These are phyloP conservation scores for Dorcus parallelipipedus DNA, from an alignment of 2,888 invertebrate species.

Conservation along the genomic window DNA sequence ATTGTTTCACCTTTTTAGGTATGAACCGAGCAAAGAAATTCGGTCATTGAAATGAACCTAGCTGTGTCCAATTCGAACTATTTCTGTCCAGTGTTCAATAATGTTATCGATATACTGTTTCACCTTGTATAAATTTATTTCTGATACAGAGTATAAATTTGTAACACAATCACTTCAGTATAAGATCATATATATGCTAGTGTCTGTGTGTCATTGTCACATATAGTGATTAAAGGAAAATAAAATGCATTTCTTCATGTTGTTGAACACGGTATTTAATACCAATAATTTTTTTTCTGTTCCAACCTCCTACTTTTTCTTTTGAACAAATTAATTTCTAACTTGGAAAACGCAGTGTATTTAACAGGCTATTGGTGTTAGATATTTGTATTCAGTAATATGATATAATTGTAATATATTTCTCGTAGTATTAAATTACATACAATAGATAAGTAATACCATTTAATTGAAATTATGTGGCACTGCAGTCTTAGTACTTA, in stretches of 20 bases:
- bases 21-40: neutral
- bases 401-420: too few relatives aligned
- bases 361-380: too few relatives aligned
- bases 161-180: slow-evolving; percentile 22
- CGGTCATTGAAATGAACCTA: slow-evolving; percentile 9
- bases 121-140: slow-evolving; percentile 23
- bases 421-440: too few relatives aligned
- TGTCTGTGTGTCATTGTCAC: slow-evolving; percentile 21
- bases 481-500: slow-evolving; percentile 10
- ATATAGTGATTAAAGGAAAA: slow-evolving; percentile 3
- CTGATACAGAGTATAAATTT: slow-evolving; percentile 14
- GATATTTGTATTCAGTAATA: too few relatives aligned
- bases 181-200: slow-evolving; percentile 6
- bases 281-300: too few relatives aligned
- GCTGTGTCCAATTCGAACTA: slow-evolving; percentile 39
- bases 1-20: slow-evolving; percentile 18
- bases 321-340: neutral
- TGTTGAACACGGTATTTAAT: too few relatives aligned
- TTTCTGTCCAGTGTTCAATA: slow-evolving; percentile 40
- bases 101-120: slow-evolving; percentile 21
- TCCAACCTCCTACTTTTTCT: too few relatives aligned
- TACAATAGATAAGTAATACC: slow-evolving; percentile 1
- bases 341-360: neutral
- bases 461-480: slow-evolving; percentile 11
- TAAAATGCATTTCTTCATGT: too few relatives aligned